Conservation (phyloP, 2,113 vertebrate species). For the Sphyrna mokarran region DNA sequence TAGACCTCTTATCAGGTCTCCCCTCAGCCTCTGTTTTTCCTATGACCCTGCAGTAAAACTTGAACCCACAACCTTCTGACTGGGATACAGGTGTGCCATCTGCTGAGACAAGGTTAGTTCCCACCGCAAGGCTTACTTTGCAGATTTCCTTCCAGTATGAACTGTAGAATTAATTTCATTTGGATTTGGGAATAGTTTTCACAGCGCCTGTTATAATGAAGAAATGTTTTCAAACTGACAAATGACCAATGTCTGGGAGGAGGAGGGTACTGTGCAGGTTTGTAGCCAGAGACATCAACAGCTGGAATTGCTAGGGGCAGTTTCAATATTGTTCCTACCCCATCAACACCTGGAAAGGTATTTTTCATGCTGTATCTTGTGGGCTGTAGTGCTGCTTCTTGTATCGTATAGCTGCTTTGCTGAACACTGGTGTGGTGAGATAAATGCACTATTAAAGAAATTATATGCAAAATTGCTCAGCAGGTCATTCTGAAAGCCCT, state of each 20-base stretch:
- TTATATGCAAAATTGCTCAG: neutral
- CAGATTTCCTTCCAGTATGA: neutral
- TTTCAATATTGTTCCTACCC: neutral
- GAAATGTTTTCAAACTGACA: neutral
- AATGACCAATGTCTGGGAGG: neutral
- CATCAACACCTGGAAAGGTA: neutral
- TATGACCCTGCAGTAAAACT: too few species aligned
- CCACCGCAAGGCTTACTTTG: neutral
- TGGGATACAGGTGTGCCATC: too few species aligned
- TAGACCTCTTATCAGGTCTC: too few species aligned
- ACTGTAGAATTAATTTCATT: neutral
- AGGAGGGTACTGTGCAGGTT: neutral
- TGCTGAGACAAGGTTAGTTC: neutral
- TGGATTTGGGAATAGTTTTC: neutral
- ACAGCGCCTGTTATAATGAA: neutral
- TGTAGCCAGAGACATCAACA: neutral
- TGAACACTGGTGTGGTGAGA: neutral
- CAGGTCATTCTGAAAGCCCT: neutral
- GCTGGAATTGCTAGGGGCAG: neutral
- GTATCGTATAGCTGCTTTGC: neutral
- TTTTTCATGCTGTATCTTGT: neutral
- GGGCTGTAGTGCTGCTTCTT: neutral
- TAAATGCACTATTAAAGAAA: neutral
- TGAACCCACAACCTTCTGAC: too few species aligned
- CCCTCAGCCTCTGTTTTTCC: too few species aligned